Percentiles rank a stretch among this genome's conserved stretches.
phyloP scores from a whole-genome alignment of 2,797 vertebrate genomes.

The Neomorphus geoffroyi region DNA sequence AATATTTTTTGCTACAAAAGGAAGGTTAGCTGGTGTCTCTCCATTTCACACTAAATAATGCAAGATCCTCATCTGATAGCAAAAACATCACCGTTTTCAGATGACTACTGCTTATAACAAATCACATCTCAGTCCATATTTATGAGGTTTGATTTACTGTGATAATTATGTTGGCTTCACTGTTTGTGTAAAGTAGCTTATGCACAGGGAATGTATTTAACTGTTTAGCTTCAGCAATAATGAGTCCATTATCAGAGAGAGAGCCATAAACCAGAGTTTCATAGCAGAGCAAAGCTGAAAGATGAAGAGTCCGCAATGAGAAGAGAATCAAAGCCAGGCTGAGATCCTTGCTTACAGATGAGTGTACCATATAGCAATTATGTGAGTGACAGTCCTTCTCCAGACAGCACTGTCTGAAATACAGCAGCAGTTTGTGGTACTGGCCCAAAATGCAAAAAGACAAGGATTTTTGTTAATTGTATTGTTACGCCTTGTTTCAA shows the following conservation, averaged over 20 bases:
- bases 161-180: background rate
- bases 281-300: background rate
- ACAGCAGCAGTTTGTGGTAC: background rate
- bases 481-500: background rate
- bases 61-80: background rate
- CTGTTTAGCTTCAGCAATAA: background rate
- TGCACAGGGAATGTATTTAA: background rate
- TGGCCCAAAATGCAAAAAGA: background rate
- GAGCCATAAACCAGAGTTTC: background rate
- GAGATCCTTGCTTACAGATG: background rate
- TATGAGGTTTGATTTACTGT: conserved; percentile 24
- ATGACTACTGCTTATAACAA: background rate
- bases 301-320: background rate
- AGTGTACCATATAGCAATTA: background rate
- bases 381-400: background rate
- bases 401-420: background rate
- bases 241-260: background rate
- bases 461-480: background rate
- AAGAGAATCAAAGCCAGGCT: background rate
- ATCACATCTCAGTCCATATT: background rate
- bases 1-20: background rate
- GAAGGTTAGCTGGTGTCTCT: background rate
- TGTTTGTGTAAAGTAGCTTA: background rate
- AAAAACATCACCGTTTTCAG: background rate
- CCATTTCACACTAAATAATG: background rate